Percentiles rank a stretch among this genome's conserved stretches.
phyloP scores from a whole-genome alignment of 2,113 vertebrate species.

The Podiceps cristatus region DNA sequence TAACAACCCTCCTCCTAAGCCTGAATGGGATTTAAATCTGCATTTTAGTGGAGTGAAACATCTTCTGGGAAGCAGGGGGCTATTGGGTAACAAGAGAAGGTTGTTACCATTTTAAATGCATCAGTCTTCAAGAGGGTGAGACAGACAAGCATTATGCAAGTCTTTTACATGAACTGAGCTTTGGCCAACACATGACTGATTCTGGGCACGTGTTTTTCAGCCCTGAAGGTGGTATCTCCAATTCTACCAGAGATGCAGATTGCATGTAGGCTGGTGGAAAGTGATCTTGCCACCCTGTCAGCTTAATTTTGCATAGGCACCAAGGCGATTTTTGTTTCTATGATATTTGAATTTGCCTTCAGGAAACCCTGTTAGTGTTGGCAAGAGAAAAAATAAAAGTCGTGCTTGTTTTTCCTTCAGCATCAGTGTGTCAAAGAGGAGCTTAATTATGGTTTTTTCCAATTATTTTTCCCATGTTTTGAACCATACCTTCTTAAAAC shows the following conservation, averaged over 20 bases:
- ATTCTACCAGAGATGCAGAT: background rate
- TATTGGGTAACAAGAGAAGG: background rate
- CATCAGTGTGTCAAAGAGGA: background rate
- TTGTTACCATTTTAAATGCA: background rate
- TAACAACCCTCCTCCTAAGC: background rate
- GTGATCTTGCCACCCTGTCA: conserved; percentile 20
- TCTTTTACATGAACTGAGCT: background rate
- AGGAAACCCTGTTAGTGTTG: background rate
- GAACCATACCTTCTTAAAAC: background rate
- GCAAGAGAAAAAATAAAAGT: background rate
- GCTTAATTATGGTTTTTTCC: background rate
- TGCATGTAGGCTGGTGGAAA: conserved; percentile 2
- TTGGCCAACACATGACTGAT: background rate
- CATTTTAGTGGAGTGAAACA: background rate
- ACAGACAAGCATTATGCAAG: background rate
- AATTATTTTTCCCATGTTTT: background rate
- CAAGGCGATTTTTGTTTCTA: background rate
- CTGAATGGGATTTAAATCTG: background rate
- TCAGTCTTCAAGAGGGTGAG: background rate
- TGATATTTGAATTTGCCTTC: background rate
- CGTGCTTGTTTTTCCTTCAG: background rate
- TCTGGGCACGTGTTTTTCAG: background rate
- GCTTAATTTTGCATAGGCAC: background rate
- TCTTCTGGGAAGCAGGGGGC: background rate
- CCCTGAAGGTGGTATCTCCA: background rate